phyloP scores from a whole-genome alignment of 1,140 invertebrate species.

The Drosophila bipectinata region DNA sequence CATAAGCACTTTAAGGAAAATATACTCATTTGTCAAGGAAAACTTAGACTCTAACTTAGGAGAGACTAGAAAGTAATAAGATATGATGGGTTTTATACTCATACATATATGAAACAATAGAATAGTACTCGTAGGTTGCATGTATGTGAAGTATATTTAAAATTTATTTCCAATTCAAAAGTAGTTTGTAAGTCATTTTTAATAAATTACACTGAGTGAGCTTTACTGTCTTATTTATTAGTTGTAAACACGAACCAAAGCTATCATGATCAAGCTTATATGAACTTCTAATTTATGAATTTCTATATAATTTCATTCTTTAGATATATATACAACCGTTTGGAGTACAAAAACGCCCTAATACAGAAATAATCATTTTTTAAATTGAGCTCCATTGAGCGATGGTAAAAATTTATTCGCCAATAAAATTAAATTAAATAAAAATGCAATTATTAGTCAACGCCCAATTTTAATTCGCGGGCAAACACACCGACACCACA shows the following conservation, averaged over 20 bases:
- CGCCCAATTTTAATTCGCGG: slow-evolving; percentile 46
- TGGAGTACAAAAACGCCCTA: slow-evolving; percentile 1
- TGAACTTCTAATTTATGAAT: neutral
- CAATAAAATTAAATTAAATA: slow-evolving; percentile 52
- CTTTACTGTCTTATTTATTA: neutral
- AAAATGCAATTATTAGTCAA: slow-evolving; percentile 51
- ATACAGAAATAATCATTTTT: slow-evolving; percentile 46
- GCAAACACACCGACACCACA: neutral
- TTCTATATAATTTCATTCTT: neutral
- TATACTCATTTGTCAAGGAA: neutral
- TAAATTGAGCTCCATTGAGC: neutral
- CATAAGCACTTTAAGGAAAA: neutral
- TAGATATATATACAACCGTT: neutral
- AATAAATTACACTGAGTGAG: neutral
- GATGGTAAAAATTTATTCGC: slow-evolving; percentile 37
- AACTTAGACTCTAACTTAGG: neutral
- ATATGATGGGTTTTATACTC: neutral
- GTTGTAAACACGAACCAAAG: too few species aligned
- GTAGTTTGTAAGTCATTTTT: neutral
- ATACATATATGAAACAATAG: neutral
- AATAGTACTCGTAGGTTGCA: too few species aligned
- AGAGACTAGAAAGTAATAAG: neutral
- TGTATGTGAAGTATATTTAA: too few species aligned
- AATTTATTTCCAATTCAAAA: too few species aligned
- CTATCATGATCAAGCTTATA: too few species aligned